Evolutionary conservation across 2,797 vertebrate species (phyloP).

Genomic region (Epinephelus awoara): DNA sequence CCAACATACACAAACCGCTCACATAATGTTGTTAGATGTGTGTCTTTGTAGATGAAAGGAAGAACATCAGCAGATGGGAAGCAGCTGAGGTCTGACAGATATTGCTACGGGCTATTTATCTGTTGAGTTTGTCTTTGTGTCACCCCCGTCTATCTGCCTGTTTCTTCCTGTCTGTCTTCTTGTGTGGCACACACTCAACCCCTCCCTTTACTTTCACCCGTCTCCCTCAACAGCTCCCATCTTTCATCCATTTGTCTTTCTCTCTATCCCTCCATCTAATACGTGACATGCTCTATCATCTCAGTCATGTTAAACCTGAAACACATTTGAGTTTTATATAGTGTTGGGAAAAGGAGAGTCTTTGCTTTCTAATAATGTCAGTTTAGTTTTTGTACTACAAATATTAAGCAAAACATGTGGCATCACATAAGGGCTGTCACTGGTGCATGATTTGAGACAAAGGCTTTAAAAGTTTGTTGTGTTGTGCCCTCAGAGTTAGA

Average conservation of each 20-base stretch:
- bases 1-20: conserved; percentile 41
- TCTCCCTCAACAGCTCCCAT: background rate
- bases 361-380: no score
- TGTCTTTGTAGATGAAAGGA: conserved; percentile 22
- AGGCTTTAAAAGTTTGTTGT: no score
- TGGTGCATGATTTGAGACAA: no score
- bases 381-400: no score
- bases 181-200: conserved; percentile 3
- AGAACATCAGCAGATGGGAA: conserved; percentile 56
- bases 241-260: conserved; percentile 13
- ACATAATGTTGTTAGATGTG: conserved; percentile 12
- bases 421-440: no score
- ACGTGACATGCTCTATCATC: no score
- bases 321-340: no score
- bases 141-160: conserved; percentile 18
- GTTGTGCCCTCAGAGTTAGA: no score
- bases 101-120: conserved; percentile 57
- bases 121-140: conserved; percentile 47
- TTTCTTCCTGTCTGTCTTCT: conserved; percentile 32
- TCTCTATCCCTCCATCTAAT: background rate
- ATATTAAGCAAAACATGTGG: no score
- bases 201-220: conserved; percentile 7
- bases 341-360: no score
- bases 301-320: no score
- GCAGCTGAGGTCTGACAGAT: conserved; percentile 71